Conservation (phyloP, 2,888 invertebrate genomes). For the Argyresthia goedartella region DNA sequence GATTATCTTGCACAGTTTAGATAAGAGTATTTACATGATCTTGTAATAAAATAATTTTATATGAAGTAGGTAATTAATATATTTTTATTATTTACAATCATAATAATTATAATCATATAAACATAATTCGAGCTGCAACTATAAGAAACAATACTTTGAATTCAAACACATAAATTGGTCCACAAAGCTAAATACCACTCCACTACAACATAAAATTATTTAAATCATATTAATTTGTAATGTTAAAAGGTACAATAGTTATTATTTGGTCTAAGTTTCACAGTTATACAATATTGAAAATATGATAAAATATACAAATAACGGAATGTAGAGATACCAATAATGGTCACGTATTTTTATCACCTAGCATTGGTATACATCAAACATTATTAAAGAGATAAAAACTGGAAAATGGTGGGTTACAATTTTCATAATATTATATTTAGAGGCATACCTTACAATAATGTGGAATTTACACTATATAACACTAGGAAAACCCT, state of each 20-base stretch:
- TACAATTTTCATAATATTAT: constrained; percentile 53
- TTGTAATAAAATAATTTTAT: constrained; percentile 22
- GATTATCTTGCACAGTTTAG: constrained; percentile 86
- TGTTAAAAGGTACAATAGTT: constrained; percentile 70
- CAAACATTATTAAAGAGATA: constrained; percentile 36
- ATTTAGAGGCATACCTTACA: constrained; percentile 48
- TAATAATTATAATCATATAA: constrained; percentile 57
- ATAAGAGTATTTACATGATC: constrained; percentile 16
- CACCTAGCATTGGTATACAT: too few species aligned
- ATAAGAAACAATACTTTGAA: constrained; percentile 42
- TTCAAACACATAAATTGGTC: constrained; percentile 60
- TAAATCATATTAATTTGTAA: constrained; percentile 44
- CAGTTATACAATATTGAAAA: constrained; percentile 51
- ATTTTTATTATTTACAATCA: constrained; percentile 67
- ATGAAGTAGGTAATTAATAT: constrained; percentile 46
- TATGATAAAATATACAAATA: constrained; percentile 61
- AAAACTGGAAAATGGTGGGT: constrained; percentile 71
- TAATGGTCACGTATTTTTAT: constrained; percentile 29
- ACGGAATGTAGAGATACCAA: constrained; percentile 69
- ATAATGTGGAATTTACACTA: constrained; percentile 54
- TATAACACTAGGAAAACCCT: constrained; percentile 61
- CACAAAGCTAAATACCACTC: constrained; percentile 67
- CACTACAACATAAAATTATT: constrained; percentile 42
- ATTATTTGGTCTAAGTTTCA: constrained; percentile 72
- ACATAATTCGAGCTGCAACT: constrained; percentile 57